These are phyloP conservation scores for Papilio elwesi DNA, from an alignment of 2,888 invertebrate species.

Conservation along the genomic window DNA sequence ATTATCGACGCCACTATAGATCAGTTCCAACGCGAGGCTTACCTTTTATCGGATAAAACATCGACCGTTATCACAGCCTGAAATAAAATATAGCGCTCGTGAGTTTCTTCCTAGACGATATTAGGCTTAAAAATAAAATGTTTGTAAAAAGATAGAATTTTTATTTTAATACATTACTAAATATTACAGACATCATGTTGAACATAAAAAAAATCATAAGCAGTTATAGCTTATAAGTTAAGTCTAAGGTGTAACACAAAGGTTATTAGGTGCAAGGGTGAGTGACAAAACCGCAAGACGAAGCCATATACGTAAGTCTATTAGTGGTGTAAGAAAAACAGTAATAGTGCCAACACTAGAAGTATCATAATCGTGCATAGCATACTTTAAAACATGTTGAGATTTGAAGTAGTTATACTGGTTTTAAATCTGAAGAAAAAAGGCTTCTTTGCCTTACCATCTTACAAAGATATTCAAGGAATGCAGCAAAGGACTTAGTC, in stretches of 20 bases:
- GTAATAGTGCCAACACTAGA: no score
- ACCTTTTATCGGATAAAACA: slow-evolving; percentile 17
- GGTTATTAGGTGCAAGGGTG: background rate
- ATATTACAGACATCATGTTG: background rate
- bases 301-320: slow-evolving; percentile 6
- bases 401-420: no score
- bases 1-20: slow-evolving; percentile 1
- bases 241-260: no score
- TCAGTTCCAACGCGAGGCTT: slow-evolving; percentile 11
- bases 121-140: background rate
- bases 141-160: background rate
- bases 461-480: no score
- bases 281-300: slow-evolving; percentile 4
- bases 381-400: no score
- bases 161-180: background rate
- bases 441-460: no score
- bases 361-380: no score
- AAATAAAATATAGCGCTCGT: slow-evolving; percentile 7
- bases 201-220: background rate
- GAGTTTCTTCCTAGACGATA: background rate
- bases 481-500: no score
- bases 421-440: no score
- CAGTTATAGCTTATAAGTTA: background rate
- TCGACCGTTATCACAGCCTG: slow-evolving; percentile 11
- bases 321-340: background rate